Conservation (phyloP, 2,888 invertebrate species). For the Phytoseiulus persimilis region DNA sequence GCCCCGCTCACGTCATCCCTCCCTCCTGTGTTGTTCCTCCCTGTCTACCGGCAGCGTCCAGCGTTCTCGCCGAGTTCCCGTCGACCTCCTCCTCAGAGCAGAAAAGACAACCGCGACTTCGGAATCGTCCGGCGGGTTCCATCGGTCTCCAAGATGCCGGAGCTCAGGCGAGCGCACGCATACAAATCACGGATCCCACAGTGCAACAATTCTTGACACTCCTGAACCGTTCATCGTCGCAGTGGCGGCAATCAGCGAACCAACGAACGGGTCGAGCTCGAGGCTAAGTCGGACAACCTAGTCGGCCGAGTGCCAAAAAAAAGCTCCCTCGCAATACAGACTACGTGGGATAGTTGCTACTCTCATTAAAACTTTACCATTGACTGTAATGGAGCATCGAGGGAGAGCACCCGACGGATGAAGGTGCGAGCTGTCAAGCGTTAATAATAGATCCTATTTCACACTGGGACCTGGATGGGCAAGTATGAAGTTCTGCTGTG, state of each 20-base stretch:
- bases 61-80: background rate
- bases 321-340: background rate
- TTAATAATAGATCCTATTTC: background rate
- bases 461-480: background rate
- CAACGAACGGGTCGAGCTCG: too few relatives aligned
- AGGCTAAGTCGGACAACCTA: background rate
- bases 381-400: background rate
- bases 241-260: too few relatives aligned
- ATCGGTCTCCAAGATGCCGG: too few relatives aligned
- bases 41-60: background rate
- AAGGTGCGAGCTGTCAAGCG: background rate
- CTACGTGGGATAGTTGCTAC: background rate
- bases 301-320: background rate
- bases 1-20: background rate
- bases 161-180: too few relatives aligned
- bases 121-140: too few relatives aligned
- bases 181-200: too few relatives aligned
- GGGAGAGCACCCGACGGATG: background rate
- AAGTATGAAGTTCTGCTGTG: background rate
- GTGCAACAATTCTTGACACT: too few relatives aligned
- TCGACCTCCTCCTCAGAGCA: too few relatives aligned
- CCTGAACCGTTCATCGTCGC: too few relatives aligned
- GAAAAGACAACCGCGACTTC: too few relatives aligned
- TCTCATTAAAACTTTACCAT: conserved; percentile 5
- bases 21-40: background rate